These are phyloP conservation scores for Xenops minutus DNA, from an alignment of 2,797 vertebrate species.

Conservation along the genomic window DNA sequence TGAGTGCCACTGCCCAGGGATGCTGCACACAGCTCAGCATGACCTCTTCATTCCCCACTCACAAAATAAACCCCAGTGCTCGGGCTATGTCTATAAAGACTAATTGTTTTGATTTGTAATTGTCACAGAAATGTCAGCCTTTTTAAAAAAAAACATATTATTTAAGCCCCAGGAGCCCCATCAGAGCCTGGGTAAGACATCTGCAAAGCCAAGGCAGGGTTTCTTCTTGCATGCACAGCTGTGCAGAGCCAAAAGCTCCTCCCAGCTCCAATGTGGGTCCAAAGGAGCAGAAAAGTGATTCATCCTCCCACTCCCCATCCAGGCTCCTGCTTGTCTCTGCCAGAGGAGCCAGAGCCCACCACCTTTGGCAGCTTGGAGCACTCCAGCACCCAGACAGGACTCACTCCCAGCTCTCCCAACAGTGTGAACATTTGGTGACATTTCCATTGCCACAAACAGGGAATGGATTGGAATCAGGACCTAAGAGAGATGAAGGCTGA, in stretches of 20 bases:
- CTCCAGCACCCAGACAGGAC: neutral
- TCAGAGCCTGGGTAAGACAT: neutral
- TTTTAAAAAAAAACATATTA: neutral
- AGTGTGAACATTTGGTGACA: conserved; percentile 4
- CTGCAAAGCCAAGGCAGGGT: neutral
- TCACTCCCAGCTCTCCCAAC: neutral
- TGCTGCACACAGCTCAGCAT: neutral
- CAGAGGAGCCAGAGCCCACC: neutral
- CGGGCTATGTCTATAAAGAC: neutral
- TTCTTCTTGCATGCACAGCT: neutral
- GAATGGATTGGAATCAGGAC: neutral
- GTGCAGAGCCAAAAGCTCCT: neutral
- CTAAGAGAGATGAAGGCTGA: neutral
- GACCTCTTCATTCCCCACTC: neutral
- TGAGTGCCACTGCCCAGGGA: neutral
- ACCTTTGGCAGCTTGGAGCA: neutral
- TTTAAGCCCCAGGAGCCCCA: neutral
- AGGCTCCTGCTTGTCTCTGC: neutral
- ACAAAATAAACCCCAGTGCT: neutral
- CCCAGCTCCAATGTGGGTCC: neutral
- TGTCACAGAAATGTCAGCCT: neutral
- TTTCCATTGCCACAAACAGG: neutral
- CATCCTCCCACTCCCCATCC: conserved; percentile 35
- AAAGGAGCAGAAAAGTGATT: conserved; percentile 26
- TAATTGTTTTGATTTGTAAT: neutral